These are phyloP conservation scores for Bombus ignitus DNA, from an alignment of 1,140 invertebrate species.

Conservation along the genomic window DNA sequence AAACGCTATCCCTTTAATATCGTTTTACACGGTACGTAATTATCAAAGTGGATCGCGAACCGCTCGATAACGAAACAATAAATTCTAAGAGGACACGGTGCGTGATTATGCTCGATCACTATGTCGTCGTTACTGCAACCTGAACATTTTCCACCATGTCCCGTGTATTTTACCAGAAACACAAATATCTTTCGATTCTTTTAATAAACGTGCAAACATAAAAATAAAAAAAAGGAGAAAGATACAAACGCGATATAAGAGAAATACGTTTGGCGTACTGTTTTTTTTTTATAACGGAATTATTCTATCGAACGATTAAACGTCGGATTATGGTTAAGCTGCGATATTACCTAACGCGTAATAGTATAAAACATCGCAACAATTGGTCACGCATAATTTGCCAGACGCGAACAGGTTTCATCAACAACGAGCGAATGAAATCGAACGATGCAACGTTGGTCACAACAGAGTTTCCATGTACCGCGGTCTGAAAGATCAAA, in stretches of 20 bases:
- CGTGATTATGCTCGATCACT: neutral
- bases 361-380: neutral
- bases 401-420: too few relatives aligned
- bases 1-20: constrained; percentile 66
- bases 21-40: constrained; percentile 63
- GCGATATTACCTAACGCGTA: too few relatives aligned
- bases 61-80: constrained; percentile 32
- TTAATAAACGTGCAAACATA: neutral
- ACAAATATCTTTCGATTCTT: neutral
- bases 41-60: constrained; percentile 56
- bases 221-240: too few relatives aligned
- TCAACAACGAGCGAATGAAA: neutral
- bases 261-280: too few relatives aligned
- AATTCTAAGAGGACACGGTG: neutral
- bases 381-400: neutral
- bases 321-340: too few relatives aligned
- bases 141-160: neutral
- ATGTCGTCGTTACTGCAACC: too few relatives aligned
- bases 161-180: neutral
- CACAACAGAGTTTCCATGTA: neutral
- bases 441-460: too few relatives aligned
- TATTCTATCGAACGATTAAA: too few relatives aligned
- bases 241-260: too few relatives aligned
- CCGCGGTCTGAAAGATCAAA: neutral
- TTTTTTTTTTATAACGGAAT: too few relatives aligned